These are phyloP conservation scores for Lapara coniferarum DNA, from an alignment of 2,888 invertebrate species.

Conservation along the genomic window DNA sequence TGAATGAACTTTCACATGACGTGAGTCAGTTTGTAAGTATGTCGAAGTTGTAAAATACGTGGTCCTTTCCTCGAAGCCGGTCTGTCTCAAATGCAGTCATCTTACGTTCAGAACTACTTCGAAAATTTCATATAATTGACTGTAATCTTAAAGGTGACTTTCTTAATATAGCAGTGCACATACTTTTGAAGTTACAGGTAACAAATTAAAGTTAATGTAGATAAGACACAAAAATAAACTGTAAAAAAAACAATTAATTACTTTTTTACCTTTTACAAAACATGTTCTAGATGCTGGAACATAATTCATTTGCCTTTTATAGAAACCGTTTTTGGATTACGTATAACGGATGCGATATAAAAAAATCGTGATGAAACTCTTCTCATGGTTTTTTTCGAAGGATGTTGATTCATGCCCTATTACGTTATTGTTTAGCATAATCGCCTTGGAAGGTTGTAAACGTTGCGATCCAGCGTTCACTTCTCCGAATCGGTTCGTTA, in stretches of 20 bases:
- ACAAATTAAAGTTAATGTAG: no score
- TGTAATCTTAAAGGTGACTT: neutral
- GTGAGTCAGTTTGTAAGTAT: conserved; percentile 72
- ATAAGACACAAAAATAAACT: no score
- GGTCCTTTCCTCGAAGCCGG: conserved; percentile 48
- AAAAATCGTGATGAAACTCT: neutral
- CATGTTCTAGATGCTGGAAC: neutral
- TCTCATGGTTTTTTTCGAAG: neutral
- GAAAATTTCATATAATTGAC: neutral
- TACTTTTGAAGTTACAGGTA: neutral
- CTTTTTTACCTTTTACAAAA: neutral
- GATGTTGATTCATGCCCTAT: conserved; percentile 41
- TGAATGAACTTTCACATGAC: conserved; percentile 60
- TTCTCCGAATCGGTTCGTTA: conserved; percentile 51
- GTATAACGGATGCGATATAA: neutral
- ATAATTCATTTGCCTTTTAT: neutral
- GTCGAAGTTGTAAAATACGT: conserved; percentile 61
- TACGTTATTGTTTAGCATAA: conserved; percentile 40
- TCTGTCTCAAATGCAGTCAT: neutral
- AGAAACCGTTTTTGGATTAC: neutral
- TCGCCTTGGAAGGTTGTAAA: conserved; percentile 35
- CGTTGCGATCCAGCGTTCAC: conserved; percentile 28
- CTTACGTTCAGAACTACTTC: neutral
- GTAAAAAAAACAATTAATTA: neutral
- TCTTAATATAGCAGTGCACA: neutral